Evolutionary conservation across 2,888 invertebrate genomes (phyloP).

Genomic region (Torymus auratus): DNA sequence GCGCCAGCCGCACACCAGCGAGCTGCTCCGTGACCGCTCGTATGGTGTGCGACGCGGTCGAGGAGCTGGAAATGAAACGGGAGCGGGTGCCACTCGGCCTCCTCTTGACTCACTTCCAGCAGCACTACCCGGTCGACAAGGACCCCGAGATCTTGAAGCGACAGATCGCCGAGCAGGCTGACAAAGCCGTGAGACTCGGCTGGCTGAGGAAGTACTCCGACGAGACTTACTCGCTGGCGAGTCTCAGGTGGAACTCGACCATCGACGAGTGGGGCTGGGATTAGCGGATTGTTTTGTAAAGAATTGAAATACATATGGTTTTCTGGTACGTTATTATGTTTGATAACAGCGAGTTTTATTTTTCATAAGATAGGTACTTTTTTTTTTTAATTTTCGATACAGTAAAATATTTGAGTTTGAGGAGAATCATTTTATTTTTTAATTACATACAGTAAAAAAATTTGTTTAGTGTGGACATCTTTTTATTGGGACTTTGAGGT

Average conservation of each 20-base stretch:
- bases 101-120: conserved; percentile 64
- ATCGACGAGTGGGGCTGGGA: conserved; percentile 46
- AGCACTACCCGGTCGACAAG: conserved; percentile 63
- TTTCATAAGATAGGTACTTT: no score
- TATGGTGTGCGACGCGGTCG: conserved; percentile 66
- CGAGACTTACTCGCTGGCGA: conserved; percentile 66
- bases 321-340: no score
- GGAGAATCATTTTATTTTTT: no score
- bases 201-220: conserved; percentile 62
- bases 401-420: no score
- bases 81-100: conserved; percentile 63
- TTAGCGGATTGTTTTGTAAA: background rate
- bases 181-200: conserved; percentile 66
- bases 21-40: conserved; percentile 61
- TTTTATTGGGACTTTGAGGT: no score
- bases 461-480: no score
- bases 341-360: no score
- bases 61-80: conserved; percentile 63
- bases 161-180: conserved; percentile 64
- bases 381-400: no score
- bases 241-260: conserved; percentile 56
- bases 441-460: no score
- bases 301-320: no score
- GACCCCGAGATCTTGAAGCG: conserved; percentile 59
- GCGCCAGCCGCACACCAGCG: background rate